Percentiles rank a stretch among this genome's conserved stretches.
These are phyloP conservation scores for Tethya wilhelma DNA, from an alignment of 37 sponge, comb jelly and placozoan genomes.

Conservation along the genomic window DNA sequence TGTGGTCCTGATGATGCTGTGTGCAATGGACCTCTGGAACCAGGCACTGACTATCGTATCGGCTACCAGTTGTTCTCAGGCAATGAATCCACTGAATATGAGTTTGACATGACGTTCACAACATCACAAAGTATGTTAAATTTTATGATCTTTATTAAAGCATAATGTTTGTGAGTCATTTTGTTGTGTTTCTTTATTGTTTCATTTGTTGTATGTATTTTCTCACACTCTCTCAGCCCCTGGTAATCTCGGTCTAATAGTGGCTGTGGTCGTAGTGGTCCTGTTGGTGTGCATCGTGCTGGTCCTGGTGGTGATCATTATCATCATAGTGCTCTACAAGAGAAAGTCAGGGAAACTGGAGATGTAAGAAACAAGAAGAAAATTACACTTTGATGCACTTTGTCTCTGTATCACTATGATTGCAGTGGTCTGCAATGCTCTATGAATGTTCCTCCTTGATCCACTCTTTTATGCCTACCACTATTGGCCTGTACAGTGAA, in stretches of 20 bases:
- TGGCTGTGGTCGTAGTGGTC: slow-evolving; percentile 5
- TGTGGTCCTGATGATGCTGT: slow-evolving; percentile 32
- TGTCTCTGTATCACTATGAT: background rate
- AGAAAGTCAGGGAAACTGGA: background rate
- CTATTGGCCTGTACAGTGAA: too few relatives aligned
- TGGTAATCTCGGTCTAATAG: too few relatives aligned
- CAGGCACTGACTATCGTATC: slow-evolving; percentile 37
- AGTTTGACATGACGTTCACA: background rate
- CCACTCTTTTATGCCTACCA: too few relatives aligned
- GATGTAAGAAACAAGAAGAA: background rate
- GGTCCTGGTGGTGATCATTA: slow-evolving; percentile 3
- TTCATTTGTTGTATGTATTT: too few relatives aligned
- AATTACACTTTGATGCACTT: too few relatives aligned
- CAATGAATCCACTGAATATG: slow-evolving; percentile 21
- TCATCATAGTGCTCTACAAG: background rate
- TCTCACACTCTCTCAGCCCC: too few relatives aligned
- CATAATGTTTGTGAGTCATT: background rate
- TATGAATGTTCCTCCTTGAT: too few relatives aligned
- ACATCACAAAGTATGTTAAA: background rate
- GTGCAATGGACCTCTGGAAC: slow-evolving; percentile 67
- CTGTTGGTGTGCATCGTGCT: background rate
- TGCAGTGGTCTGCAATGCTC: too few relatives aligned
- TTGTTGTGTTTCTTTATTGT: too few relatives aligned
- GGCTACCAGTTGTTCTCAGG: slow-evolving; percentile 36
- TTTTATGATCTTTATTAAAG: background rate